Conservation (phyloP, 2,888 invertebrate genomes). For the Chesias legatella region DNA sequence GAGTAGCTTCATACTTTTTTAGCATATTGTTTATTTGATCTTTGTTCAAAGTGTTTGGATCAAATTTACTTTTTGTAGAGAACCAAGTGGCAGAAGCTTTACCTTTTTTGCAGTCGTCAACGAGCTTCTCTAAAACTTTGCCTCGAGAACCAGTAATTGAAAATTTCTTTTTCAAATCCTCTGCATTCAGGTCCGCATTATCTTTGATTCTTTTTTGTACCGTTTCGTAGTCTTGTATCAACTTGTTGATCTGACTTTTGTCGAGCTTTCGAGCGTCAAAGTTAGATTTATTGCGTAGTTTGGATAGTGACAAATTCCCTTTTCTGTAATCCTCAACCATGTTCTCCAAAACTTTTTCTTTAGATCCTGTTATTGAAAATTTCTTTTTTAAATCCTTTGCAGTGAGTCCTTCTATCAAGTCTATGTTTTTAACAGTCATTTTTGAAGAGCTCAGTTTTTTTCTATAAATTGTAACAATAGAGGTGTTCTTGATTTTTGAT, state of each 20-base stretch:
- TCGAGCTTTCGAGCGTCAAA: conserved; percentile 22
- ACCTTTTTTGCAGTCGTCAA: conserved; percentile 30
- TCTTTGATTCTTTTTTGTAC: conserved; percentile 15
- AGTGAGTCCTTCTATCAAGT: conserved; percentile 32
- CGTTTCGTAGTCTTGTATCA: conserved; percentile 19
- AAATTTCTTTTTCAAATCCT: conserved; percentile 32
- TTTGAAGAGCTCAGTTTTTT: conserved; percentile 32
- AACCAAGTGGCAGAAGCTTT: conserved; percentile 31
- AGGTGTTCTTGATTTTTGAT: not conserved
- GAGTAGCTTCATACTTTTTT: conserved; percentile 28
- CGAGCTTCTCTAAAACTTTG: conserved; percentile 22
- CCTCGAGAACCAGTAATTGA: conserved; percentile 21
- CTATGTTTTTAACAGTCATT: conserved; percentile 32
- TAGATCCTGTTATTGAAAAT: conserved; percentile 25
- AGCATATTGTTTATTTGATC: conserved; percentile 31
- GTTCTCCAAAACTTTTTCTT: conserved; percentile 22
- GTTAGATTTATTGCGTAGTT: conserved; percentile 19
- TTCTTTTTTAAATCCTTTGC: conserved; percentile 29
- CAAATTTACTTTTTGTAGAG: conserved; percentile 31
- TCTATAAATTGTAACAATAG: conserved; percentile 30
- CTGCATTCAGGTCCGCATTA: conserved; percentile 12
- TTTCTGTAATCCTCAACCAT: conserved; percentile 30
- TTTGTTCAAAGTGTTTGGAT: conserved; percentile 32
- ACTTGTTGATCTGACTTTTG: conserved; percentile 14
- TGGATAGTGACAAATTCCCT: conserved; percentile 24